Conservation (phyloP, 2,888 invertebrate species). For the Keiferia lycopersicella region DNA sequence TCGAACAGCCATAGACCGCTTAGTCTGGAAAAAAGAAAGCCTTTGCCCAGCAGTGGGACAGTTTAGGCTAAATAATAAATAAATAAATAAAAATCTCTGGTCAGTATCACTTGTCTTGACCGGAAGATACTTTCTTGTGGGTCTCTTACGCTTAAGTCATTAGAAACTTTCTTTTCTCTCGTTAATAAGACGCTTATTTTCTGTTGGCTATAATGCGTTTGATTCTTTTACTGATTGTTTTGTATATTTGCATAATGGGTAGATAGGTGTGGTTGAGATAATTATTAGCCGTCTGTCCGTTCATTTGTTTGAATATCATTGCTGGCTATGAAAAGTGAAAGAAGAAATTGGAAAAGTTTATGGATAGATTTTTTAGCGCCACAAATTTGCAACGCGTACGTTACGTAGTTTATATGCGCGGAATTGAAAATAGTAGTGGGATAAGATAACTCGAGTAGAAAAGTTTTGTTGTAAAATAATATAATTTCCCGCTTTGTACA, state of each 20-base stretch:
- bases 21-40: too few relatives aligned
- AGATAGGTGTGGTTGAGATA: not conserved
- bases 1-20: too few relatives aligned
- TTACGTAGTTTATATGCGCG: not conserved
- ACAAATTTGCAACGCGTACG: not conserved
- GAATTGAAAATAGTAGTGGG: too few relatives aligned
- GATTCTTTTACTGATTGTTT: not conserved
- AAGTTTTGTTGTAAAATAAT: too few relatives aligned
- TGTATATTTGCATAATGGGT: not conserved
- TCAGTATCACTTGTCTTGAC: conserved; percentile 37
- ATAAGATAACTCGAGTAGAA: not conserved
- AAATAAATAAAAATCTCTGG: conserved; percentile 8
- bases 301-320: too few relatives aligned
- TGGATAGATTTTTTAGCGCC: too few relatives aligned
- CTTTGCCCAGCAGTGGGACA: too few relatives aligned
- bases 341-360: too few relatives aligned
- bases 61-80: too few relatives aligned
- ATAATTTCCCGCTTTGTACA: too few relatives aligned
- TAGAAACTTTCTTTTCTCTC: conserved; percentile 42
- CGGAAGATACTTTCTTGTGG: conserved; percentile 43
- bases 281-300: too few relatives aligned
- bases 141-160: conserved; percentile 35
- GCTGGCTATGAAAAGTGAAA: too few relatives aligned
- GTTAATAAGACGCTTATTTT: not conserved
- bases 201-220: not conserved